Conservation (phyloP, 1,140 invertebrate genomes). For the Listronotus bonariensis region DNA sequence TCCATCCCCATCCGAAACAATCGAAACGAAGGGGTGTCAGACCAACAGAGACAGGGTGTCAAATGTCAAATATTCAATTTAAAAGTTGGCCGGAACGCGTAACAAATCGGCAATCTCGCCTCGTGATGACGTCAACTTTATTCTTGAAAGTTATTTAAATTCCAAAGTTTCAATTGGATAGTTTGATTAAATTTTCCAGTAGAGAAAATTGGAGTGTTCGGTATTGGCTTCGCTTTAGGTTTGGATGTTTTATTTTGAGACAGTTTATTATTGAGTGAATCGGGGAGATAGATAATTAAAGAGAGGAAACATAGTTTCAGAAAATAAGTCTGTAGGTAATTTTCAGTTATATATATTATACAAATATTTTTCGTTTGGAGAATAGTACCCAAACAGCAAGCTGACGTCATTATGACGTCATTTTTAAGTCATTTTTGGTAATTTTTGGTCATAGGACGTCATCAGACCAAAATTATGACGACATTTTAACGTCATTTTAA, state of each 20-base stretch:
- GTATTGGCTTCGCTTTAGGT: not conserved
- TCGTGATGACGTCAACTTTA: slow-evolving; percentile 36
- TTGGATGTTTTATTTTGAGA: slow-evolving; percentile 11
- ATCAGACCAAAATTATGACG: too few relatives aligned
- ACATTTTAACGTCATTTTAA: too few relatives aligned
- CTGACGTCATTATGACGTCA: too few relatives aligned
- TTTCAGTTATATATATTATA: too few relatives aligned
- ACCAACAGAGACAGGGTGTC: slow-evolving; percentile 12
- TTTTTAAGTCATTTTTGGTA: too few relatives aligned
- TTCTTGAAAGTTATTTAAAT: slow-evolving; percentile 41
- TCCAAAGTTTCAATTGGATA: slow-evolving; percentile 39
- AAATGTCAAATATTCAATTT: slow-evolving; percentile 37
- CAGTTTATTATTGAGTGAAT: not conserved
- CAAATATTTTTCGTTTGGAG: too few relatives aligned
- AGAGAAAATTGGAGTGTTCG: slow-evolving; percentile 24
- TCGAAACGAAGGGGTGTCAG: too few relatives aligned
- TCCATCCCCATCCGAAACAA: too few relatives aligned
- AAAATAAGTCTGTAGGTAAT: too few relatives aligned
- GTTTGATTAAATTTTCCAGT: slow-evolving; percentile 36
- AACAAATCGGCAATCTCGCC: slow-evolving; percentile 39
- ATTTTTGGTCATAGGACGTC: too few relatives aligned
- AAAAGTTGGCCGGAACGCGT: slow-evolving; percentile 37
- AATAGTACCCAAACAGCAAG: too few relatives aligned
- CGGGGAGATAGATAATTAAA: not conserved
- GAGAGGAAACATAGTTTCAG: too few relatives aligned